Conservation (phyloP, 2,113 vertebrate genomes). For the Buteo buteo region DNA sequence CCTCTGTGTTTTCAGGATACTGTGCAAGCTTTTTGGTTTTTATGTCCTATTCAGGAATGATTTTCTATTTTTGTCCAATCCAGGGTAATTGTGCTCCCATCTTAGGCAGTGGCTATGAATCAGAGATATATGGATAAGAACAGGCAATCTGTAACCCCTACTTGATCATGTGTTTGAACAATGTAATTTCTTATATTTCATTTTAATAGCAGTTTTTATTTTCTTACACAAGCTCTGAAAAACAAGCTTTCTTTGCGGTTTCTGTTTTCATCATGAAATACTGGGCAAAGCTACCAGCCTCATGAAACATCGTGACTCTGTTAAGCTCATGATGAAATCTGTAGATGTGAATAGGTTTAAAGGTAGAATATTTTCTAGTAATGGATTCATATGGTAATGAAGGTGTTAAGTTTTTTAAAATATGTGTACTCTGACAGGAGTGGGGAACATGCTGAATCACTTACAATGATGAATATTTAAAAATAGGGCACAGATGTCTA, state of each 20-base stretch:
- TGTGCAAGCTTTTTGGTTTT: not conserved
- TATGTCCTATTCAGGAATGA: not conserved
- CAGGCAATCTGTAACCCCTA: not conserved
- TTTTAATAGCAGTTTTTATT: not conserved
- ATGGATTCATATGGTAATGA: constrained; percentile 41
- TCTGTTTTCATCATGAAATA: not conserved
- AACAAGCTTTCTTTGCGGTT: not conserved
- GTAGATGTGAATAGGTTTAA: not conserved
- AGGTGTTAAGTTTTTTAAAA: constrained; percentile 69
- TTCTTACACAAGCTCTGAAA: not conserved
- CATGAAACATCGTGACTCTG: not conserved
- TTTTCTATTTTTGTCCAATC: not conserved
- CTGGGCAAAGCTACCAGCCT: not conserved
- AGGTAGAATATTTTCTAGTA: not conserved
- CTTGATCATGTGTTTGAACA: not conserved
- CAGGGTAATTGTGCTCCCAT: not conserved
- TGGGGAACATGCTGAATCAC: constrained; percentile 68
- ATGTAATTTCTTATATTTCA: not conserved
- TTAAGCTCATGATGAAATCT: not conserved
- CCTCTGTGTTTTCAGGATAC: not conserved
- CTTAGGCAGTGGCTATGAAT: not conserved
- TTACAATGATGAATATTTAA: constrained; percentile 72
- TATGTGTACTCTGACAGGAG: constrained; percentile 65
- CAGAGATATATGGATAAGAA: not conserved
- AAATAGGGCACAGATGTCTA: constrained; percentile 79